Conservation (phyloP, 2,113 vertebrate species). For the Panurus biarmicus region DNA sequence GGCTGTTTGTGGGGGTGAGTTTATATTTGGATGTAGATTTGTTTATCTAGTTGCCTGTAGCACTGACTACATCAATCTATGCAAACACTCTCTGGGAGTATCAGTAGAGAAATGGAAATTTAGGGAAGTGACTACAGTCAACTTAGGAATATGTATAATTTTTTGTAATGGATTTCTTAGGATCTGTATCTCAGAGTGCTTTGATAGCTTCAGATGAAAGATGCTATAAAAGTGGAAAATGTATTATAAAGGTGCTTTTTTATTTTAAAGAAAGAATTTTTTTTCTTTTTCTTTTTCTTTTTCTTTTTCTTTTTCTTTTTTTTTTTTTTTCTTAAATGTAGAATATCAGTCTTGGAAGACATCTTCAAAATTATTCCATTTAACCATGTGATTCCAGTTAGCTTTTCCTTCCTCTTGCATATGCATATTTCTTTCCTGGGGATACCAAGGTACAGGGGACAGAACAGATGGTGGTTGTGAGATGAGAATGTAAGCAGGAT, state of each 20-base stretch:
- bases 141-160: background rate
- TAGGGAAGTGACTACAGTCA: background rate
- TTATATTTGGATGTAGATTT: background rate
- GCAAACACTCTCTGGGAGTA: background rate
- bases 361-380: background rate
- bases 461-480: background rate
- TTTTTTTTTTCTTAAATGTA: background rate
- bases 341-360: background rate
- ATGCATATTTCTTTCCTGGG: background rate
- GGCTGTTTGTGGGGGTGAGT: background rate
- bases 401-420: background rate
- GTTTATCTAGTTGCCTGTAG: background rate
- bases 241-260: background rate
- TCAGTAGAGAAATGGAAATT: slow-evolving; percentile 27
- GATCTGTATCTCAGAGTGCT: background rate
- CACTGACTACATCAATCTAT: background rate
- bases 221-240: background rate
- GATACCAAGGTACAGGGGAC: background rate
- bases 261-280: background rate
- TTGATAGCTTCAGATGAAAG: slow-evolving; percentile 22
- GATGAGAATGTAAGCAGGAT: background rate
- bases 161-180: slow-evolving; percentile 32
- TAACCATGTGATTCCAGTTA: background rate
- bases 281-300: background rate
- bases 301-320: background rate